A percentile compares a stretch with the other conserved stretches of the same genome.
Evolutionary conservation across 1,140 invertebrate species (phyloP).

Genomic region (Alviniconcha marisindica): DNA sequence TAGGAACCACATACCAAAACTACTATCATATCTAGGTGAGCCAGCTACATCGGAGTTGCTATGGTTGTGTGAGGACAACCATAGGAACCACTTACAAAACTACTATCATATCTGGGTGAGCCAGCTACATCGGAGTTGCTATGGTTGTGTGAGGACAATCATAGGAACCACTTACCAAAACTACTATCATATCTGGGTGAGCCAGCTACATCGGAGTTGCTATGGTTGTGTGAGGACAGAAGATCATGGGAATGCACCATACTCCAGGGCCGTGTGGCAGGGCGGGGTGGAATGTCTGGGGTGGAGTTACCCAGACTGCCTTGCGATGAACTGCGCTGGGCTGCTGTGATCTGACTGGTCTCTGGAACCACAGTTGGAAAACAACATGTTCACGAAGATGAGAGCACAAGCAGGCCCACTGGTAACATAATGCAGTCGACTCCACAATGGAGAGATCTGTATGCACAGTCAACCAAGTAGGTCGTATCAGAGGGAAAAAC

Average conservation of each 20-base stretch:
- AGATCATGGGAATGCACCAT: constrained; percentile 44
- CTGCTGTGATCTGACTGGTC: constrained; percentile 33
- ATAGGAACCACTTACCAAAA: constrained; percentile 24
- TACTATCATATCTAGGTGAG: constrained; percentile 9
- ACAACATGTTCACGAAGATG: too few species aligned
- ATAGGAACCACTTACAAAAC: constrained; percentile 20
- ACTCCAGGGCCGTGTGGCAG: constrained; percentile 53
- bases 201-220: constrained; percentile 37
- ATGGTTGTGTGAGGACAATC: constrained; percentile 23
- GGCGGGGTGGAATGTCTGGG: constrained; percentile 82
- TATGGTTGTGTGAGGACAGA: constrained; percentile 18
- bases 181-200: constrained; percentile 20
- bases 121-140: constrained; percentile 38
- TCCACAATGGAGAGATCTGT: too few species aligned
- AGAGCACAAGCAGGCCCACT: too few species aligned
- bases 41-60: constrained; percentile 38
- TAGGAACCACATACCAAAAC: constrained; percentile 21
- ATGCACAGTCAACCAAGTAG: too few species aligned
- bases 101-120: constrained; percentile 8
- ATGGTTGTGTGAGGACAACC: constrained; percentile 21
- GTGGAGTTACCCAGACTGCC: constrained; percentile 74
- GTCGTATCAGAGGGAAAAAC: too few species aligned
- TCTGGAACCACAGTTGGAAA: constrained; percentile 39
- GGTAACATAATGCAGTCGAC: too few species aligned
- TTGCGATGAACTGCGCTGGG: constrained; percentile 64